A percentile compares a stretch with the other conserved stretches of the same genome.
Conservation (phyloP, 2,888 invertebrate genomes). For the Stenotaenia linearis region DNA sequence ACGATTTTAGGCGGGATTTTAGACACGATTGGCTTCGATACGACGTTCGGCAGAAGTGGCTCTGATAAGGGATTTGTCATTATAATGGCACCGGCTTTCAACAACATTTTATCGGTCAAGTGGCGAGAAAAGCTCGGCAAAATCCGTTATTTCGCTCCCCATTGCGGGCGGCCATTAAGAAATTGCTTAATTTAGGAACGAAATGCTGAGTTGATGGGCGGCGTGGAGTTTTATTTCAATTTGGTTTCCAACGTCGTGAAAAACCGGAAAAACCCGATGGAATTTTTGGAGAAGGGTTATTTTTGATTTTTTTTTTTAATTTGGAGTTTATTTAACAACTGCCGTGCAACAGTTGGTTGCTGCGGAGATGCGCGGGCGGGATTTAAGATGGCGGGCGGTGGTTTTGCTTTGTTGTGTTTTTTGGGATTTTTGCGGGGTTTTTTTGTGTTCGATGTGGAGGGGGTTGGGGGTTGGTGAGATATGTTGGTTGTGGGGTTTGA, state of each 20-base stretch:
- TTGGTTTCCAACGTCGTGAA: not conserved
- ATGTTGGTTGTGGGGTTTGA: too few species aligned
- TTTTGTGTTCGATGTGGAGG: too few species aligned
- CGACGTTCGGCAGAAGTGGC: not conserved
- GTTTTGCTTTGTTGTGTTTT: too few species aligned
- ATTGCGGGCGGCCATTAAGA: not conserved
- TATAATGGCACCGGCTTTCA: not conserved
- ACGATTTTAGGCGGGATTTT: not conserved
- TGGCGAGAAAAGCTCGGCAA: not conserved
- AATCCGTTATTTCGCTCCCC: not conserved
- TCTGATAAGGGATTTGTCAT: constrained; percentile 3
- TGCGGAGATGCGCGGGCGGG: too few species aligned
- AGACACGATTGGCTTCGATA: not conserved
- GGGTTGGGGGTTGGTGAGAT: too few species aligned
- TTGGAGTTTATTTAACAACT: too few species aligned
- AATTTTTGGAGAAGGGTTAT: not conserved
- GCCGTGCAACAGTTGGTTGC: too few species aligned
- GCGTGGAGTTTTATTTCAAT: not conserved
- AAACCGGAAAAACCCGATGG: not conserved
- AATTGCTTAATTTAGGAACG: too few species aligned
- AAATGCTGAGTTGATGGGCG: too few species aligned
- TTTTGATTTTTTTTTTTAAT: not conserved
- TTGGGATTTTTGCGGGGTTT: too few species aligned
- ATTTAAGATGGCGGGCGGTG: too few species aligned
- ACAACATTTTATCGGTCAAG: not conserved